Base-by-base conservation (phyloP, 2,113 vertebrate species). In the Galeopterus variegatus region DNA sequence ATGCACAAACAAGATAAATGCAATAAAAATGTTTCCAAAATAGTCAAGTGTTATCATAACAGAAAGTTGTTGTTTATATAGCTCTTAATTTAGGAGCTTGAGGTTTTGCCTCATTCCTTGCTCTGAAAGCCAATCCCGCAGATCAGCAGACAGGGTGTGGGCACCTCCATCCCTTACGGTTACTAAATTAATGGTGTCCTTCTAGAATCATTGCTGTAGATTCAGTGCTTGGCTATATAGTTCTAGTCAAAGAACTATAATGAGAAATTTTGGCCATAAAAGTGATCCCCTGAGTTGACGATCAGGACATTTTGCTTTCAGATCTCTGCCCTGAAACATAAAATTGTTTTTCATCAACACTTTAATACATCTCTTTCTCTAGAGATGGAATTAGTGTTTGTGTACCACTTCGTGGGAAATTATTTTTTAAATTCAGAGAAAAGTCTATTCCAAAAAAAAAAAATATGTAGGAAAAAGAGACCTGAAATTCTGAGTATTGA, bases 371-470 rank as follows among this genome's bases (percentile, higher is more conserved):
- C 15, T 93, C 36, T 67, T 80, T 83, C 73, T 95, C 17, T 69
- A 26, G 36, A 94, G 36, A 79, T 84, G 52, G 17, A 48, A 69
- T 95, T 94, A n/a, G 17, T 80, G 48, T 82, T 72, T 90, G 26
- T 90, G 10, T 54, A 92, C 19, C 88, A 48, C 77, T 96, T 92
- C 72, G 14, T 8, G 33, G 90, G 13, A 92, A 82, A 89, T 82
- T 54, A 19, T 79, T 90, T 77, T 69, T 95, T 90, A 95, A 93
- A 96, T 95, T 83, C 3, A 23, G 84, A 96, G 28, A 67, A 97
- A 93, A 92, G 17, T 52, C 52, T 95, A 50, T 90, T 92, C 24
- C 15, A 93, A 28, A 94, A 69, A 79, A 26, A 86, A 18, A 45
- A 80, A 94, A 94, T 18, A 80, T 12, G 4, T 5, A 33, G 24